A percentile compares a stretch with the other conserved stretches of the same genome.
Evolutionary conservation across 2,113 vertebrate species (phyloP).

Genomic region (Alouatta palliata): DNA sequence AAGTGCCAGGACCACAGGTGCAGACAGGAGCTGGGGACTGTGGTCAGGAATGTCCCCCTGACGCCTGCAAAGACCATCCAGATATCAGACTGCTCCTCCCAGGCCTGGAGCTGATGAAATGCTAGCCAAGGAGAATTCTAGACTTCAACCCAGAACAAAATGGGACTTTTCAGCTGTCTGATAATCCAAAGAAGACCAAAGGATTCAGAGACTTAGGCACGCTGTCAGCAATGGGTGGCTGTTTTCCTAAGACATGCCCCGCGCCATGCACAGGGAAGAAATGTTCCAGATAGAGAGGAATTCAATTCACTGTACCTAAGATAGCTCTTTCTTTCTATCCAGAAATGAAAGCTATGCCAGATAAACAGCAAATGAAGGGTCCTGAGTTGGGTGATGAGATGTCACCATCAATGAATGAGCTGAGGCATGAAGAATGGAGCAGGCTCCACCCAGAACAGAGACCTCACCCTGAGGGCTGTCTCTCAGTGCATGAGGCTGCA

Average conservation of each 20-base stretch:
- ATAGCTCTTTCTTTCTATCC: neutral
- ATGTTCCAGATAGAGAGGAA: neutral
- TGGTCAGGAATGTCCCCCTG: fast-evolving
- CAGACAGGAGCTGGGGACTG: fast-evolving
- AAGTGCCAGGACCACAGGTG: neutral
- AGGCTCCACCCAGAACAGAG: neutral
- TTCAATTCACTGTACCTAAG: neutral
- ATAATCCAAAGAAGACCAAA: neutral
- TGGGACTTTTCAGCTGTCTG: neutral
- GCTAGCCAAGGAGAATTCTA: no score
- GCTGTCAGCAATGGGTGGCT: neutral
- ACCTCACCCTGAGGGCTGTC: neutral
- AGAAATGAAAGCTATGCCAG: neutral
- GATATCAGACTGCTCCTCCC: neutral
- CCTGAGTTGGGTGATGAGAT: neutral
- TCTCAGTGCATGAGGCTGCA: neutral
- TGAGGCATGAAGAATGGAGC: neutral
- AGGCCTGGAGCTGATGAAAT: neutral
- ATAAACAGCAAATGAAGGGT: neutral
- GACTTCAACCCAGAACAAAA: neutral
- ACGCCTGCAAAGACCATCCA: neutral
- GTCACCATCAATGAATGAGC: neutral
- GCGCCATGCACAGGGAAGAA: neutral
- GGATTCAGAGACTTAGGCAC: neutral
- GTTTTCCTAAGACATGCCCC: neutral